Evolutionary conservation across 2,888 invertebrate species (phyloP).

Genomic region (Creontiades dilutus): DNA sequence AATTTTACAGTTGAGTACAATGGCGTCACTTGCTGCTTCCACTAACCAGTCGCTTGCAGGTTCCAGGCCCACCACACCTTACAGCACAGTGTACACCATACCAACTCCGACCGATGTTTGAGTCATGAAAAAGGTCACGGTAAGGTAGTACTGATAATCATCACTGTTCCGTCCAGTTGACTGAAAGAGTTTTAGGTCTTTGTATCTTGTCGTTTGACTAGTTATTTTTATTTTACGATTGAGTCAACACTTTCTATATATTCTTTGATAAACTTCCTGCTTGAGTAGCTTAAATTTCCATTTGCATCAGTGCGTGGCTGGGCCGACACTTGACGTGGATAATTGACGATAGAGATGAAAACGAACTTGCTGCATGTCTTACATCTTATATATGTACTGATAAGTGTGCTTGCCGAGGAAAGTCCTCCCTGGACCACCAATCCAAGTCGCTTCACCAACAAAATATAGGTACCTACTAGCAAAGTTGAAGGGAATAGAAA

Average conservation of each 20-base stretch:
- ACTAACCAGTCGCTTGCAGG: conserved; percentile 92
- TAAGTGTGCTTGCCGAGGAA: too few relatives aligned
- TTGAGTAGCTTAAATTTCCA: too few relatives aligned
- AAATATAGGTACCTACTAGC: too few relatives aligned
- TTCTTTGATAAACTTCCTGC: too few relatives aligned
- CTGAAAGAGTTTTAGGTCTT: not conserved
- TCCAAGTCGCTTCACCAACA: too few relatives aligned
- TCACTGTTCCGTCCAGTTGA: conserved; percentile 23
- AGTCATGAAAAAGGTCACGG: not conserved
- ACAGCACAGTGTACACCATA: conserved; percentile 93
- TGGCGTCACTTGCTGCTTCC: conserved; percentile 90
- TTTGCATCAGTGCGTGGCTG: too few relatives aligned
- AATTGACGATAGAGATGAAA: too few relatives aligned
- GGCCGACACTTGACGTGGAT: too few relatives aligned
- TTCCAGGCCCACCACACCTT: conserved; percentile 92
- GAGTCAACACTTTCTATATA: not conserved
- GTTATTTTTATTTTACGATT: not conserved
- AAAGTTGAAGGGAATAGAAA: too few relatives aligned
- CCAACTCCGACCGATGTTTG: conserved; percentile 80
- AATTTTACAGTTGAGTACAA: conserved; percentile 90
- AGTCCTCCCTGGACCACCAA: too few relatives aligned
- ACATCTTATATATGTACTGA: too few relatives aligned
- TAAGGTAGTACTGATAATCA: conserved; percentile 12
- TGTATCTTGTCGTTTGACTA: not conserved
- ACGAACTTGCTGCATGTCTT: too few relatives aligned